Conservation (phyloP, 2,888 invertebrate species). For the Schizotus pectinicornis region DNA sequence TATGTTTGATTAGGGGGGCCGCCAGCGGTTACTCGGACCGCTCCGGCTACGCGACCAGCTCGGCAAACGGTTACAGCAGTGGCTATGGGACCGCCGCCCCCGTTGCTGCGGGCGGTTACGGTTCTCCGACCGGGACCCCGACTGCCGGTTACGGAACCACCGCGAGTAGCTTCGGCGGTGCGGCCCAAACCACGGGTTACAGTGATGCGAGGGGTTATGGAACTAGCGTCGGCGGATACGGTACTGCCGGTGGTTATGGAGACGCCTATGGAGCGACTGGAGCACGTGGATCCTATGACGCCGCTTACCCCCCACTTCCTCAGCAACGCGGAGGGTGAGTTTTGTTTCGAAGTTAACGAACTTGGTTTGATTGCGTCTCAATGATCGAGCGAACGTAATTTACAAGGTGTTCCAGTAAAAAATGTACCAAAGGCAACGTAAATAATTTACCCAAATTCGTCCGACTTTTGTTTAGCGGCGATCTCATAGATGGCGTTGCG, state of each 20-base stretch:
- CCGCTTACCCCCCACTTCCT: constrained; percentile 48
- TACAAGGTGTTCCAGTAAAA: constrained; percentile 2
- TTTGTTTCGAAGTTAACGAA: too few species aligned
- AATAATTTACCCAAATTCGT: constrained; percentile 18
- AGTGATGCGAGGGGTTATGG: constrained; percentile 29
- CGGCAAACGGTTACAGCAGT: constrained; percentile 30
- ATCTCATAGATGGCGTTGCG: constrained; percentile 20
- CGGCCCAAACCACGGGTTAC: constrained; percentile 10
- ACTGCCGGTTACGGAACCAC: constrained; percentile 18
- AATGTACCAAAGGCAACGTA: constrained; percentile 21
- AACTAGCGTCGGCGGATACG: constrained; percentile 24
- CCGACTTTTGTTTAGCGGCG: constrained; percentile 11
- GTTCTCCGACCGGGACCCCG: constrained; percentile 1
- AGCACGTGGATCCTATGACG: constrained; percentile 44
- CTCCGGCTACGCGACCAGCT: constrained; percentile 24
- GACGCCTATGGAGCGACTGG: constrained; percentile 33
- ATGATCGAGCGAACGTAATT: not conserved
- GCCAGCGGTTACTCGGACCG: constrained; percentile 33
- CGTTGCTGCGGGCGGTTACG: constrained; percentile 28
- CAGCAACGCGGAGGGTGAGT: constrained; percentile 50
- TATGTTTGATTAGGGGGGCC: constrained; percentile 35
- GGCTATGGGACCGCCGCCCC: constrained; percentile 27
- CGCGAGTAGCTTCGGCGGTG: constrained; percentile 13
- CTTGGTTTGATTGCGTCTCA: too few species aligned
- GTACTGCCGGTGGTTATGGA: constrained; percentile 41